Base-by-base conservation (phyloP, 2,113 vertebrate genomes). In the Megaleporinus macrocephalus region DNA sequence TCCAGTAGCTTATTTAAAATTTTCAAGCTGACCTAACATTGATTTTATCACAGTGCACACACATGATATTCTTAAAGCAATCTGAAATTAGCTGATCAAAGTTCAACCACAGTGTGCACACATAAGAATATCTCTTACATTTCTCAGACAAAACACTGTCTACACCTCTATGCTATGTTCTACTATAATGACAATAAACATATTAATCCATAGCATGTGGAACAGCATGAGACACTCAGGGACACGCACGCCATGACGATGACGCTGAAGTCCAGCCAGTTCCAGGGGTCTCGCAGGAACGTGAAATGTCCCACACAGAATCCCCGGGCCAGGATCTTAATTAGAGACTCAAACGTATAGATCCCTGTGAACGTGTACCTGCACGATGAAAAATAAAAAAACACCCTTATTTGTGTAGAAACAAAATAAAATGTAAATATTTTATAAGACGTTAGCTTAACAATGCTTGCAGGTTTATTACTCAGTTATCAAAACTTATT, bases 331-430 rank as follows among this genome's bases (percentile, higher is more conserved):
- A 99, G 95, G 91, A 99, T 99, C 96, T 99, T 99, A 88, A 98
- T 95, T 73, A 99, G 95, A 72, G 97, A 99, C 94, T 99, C 98
- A 86, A 99, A 99, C 47, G 98, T 99, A 87, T 99, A 99, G 92
- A 99, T 99, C 87, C 98, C 98, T 88, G 98, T 99, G 93, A 99
- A 99, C 11, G 98, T 99, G 89, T 98, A 98, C 91, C 97, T 99
- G 91, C 88, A 78, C 88, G 80, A 90, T 92, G 74, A 57, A 47
- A 73, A 57, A 77, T 49, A 47, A 73, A 57, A 68, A 36, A 73
- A 49, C 9, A 16, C 27, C 9, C 27, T 41, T 75, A 75, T 44
- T 24, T 7, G 5, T 22, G 73, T 6, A 2, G 14, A 53, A 29
- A 78, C 47, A 7, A 10, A 22, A 41, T 36, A 22, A 75, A 33